phyloP scores from a whole-genome alignment of 2,113 vertebrate genomes.

The Protomyctophum bolini region DNA sequence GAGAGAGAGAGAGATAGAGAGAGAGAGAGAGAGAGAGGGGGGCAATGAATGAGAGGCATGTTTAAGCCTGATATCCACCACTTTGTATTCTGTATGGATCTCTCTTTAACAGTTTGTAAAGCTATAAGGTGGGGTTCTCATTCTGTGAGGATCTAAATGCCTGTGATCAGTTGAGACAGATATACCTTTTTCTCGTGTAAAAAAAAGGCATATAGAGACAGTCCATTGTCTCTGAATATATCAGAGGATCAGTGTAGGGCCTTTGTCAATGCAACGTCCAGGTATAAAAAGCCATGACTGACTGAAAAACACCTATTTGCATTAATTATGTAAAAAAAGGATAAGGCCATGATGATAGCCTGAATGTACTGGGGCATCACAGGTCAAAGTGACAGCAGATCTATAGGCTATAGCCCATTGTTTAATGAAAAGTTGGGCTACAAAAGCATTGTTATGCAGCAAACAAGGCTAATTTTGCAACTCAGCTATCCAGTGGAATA shows the following conservation, averaged over 20 bases:
- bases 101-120: constrained; percentile 12
- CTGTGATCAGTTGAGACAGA: constrained; percentile 12
- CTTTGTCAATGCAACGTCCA: constrained; percentile 28
- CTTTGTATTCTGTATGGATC: constrained; percentile 22
- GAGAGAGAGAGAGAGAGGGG: background rate
- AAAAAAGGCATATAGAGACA: background rate
- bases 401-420: background rate
- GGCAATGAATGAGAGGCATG: background rate
- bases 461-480: constrained; percentile 37
- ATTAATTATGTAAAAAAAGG: constrained; percentile 3
- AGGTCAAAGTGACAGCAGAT: constrained; percentile 25
- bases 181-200: constrained; percentile 11
- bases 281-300: background rate
- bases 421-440: constrained; percentile 6
- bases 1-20: background rate
- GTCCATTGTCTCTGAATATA: constrained; percentile 14
- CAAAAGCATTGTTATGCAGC: constrained; percentile 16
- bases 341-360: constrained; percentile 17
- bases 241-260: constrained; percentile 32
- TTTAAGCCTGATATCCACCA: background rate
- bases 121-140: background rate
- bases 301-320: background rate
- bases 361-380: constrained; percentile 33
- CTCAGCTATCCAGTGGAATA: constrained; percentile 33
- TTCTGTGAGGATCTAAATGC: constrained; percentile 26